Conservation (phyloP, 2,113 vertebrate species). For the Theristicus caerulescens region DNA sequence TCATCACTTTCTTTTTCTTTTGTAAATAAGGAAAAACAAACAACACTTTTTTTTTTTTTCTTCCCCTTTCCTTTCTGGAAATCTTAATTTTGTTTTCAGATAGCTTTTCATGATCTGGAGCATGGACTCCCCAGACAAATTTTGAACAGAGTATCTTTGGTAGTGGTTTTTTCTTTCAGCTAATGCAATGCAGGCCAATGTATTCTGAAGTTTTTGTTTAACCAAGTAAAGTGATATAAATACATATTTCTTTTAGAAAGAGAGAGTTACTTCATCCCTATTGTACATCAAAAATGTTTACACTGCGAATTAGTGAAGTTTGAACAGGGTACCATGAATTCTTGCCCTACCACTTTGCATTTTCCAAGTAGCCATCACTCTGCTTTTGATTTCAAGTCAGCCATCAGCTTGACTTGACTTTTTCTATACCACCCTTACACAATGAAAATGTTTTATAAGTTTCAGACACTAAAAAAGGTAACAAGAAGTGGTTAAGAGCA, state of each 20-base stretch:
- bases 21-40: background rate
- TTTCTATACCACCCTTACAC: slow-evolving; percentile 10
- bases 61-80: background rate
- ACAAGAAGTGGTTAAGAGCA: background rate
- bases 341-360: background rate
- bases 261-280: background rate
- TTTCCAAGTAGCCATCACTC: background rate
- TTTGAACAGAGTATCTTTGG: background rate
- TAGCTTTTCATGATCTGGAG: background rate
- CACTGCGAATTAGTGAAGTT: background rate
- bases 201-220: background rate
- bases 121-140: background rate
- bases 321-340: background rate
- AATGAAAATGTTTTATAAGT: background rate
- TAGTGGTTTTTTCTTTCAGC: background rate
- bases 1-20: background rate
- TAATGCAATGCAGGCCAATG: background rate
- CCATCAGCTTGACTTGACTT: background rate
- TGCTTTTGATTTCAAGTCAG: slow-evolving; percentile 17
- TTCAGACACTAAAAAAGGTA: background rate
- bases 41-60: too few species aligned
- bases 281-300: background rate
- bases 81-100: background rate
- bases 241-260: background rate
- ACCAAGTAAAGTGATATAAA: background rate